Evolutionary conservation across 2,888 invertebrate genomes (phyloP).

Genomic region (Agriopis marginaria): DNA sequence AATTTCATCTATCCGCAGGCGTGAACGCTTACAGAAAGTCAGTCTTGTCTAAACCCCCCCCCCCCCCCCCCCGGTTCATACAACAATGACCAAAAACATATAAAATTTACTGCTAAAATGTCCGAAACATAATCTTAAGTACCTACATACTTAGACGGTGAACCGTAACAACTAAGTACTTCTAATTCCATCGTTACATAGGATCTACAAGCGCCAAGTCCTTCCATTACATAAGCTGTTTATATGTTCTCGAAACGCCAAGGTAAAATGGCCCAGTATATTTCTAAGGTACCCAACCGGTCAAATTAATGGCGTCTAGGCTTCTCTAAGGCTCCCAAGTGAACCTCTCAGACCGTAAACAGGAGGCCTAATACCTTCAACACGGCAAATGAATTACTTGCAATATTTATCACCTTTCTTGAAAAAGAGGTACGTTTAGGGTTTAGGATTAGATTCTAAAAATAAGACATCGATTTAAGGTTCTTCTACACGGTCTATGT

Average conservation of each 20-base stretch:
- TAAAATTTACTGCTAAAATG: neutral
- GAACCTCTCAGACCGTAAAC: slow-evolving; percentile 45
- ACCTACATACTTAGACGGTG: neutral
- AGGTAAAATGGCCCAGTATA: slow-evolving; percentile 28
- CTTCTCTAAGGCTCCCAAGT: slow-evolving; percentile 38
- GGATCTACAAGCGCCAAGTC: neutral
- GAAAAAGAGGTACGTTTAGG: slow-evolving; percentile 6
- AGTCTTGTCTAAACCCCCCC: too few species aligned
- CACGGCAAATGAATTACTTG: slow-evolving; percentile 54
- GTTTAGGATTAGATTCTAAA: slow-evolving; percentile 12
- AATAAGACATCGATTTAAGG: neutral
- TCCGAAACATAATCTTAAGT: neutral
- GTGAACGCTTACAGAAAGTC: too few species aligned
- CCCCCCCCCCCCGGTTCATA: too few species aligned
- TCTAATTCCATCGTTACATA: slow-evolving; percentile 9
- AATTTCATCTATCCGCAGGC: too few species aligned
- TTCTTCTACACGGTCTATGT: neutral
- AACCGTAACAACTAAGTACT: neutral
- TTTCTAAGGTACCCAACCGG: slow-evolving; percentile 16
- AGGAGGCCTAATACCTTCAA: slow-evolving; percentile 46
- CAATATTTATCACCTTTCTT: slow-evolving; percentile 44
- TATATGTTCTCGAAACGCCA: slow-evolving; percentile 27
- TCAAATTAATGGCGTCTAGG: slow-evolving; percentile 43
- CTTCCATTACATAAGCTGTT: slow-evolving; percentile 23
- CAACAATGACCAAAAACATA: neutral